These are phyloP conservation scores for Papilio aristodemus DNA, from an alignment of 1,140 invertebrate species.

Conservation along the genomic window DNA sequence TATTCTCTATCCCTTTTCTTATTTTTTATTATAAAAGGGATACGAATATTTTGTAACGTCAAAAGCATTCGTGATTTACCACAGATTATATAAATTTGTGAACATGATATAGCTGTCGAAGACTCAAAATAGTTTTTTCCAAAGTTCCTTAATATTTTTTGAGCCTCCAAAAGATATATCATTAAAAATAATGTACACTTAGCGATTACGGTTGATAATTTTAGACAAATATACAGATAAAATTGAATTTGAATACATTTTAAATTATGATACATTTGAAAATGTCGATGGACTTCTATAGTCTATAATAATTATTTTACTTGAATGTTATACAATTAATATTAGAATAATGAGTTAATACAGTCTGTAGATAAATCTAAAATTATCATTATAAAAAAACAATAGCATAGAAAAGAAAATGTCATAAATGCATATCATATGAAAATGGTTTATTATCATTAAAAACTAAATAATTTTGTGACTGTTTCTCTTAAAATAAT, in stretches of 20 bases:
- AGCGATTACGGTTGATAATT: constrained; percentile 31
- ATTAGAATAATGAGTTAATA: too few relatives aligned
- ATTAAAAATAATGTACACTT: constrained; percentile 37
- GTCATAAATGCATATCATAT: constrained; percentile 54
- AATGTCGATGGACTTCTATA: too few relatives aligned
- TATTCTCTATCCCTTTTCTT: constrained; percentile 14
- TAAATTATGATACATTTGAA: too few relatives aligned
- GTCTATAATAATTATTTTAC: background rate
- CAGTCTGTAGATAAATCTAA: constrained; percentile 20
- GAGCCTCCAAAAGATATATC: constrained; percentile 67
- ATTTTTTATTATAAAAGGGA: background rate
- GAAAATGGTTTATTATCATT: background rate
- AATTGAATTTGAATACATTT: constrained; percentile 11
- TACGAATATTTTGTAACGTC: constrained; percentile 29
- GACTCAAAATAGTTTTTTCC: constrained; percentile 47
- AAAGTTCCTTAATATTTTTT: constrained; percentile 39
- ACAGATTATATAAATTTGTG: constrained; percentile 35
- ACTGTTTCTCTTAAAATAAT: constrained; percentile 49
- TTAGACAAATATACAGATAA: constrained; percentile 32
- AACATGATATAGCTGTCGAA: constrained; percentile 59
- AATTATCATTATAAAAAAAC: constrained; percentile 27
- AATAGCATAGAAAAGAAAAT: constrained; percentile 38
- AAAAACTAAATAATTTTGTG: constrained; percentile 42
- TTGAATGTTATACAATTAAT: constrained; percentile 1
- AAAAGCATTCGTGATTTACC: constrained; percentile 25